Conservation (phyloP, 2,888 invertebrate genomes). For the Keiferia lycopersicella region DNA sequence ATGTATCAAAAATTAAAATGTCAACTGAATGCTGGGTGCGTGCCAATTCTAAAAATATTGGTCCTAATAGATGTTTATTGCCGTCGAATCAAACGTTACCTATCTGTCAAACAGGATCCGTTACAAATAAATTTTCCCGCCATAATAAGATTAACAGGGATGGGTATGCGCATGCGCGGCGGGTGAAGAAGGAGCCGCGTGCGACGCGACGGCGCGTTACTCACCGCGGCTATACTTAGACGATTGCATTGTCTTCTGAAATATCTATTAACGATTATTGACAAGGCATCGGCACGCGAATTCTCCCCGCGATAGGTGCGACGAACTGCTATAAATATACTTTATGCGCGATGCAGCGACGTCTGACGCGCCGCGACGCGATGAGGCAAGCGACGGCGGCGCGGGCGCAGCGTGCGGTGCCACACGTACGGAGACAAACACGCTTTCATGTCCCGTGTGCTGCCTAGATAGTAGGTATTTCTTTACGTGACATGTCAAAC, state of each 20-base stretch:
- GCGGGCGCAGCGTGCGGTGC: conserved; percentile 31
- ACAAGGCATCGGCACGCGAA: conserved; percentile 80
- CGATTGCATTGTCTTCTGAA: conserved; percentile 80
- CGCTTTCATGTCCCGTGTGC: not conserved
- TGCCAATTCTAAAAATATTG: conserved; percentile 30
- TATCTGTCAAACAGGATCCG: conserved; percentile 69
- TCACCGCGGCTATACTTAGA: conserved; percentile 76
- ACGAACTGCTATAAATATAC: conserved; percentile 79
- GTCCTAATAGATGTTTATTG: conserved; percentile 33
- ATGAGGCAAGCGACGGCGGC: conserved; percentile 30
- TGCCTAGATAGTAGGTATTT: no score
- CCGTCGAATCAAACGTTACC: conserved; percentile 58
- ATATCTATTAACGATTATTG: conserved; percentile 82
- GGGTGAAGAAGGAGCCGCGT: conserved; percentile 33
- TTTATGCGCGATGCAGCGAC: conserved; percentile 64
- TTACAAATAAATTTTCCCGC: conserved; percentile 73
- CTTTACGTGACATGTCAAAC: not conserved
- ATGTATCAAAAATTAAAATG: conserved; percentile 21
- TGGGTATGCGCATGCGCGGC: conserved; percentile 53
- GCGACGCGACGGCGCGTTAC: conserved; percentile 72
- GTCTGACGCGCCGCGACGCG: conserved; percentile 30
- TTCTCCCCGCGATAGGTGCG: conserved; percentile 76
- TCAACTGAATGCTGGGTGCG: conserved; percentile 27
- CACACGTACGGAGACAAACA: not conserved
- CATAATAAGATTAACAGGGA: conserved; percentile 78